Evolutionary conservation across 1,140 invertebrate genomes (phyloP).

Genomic region (Drosophila pruinosa): DNA sequence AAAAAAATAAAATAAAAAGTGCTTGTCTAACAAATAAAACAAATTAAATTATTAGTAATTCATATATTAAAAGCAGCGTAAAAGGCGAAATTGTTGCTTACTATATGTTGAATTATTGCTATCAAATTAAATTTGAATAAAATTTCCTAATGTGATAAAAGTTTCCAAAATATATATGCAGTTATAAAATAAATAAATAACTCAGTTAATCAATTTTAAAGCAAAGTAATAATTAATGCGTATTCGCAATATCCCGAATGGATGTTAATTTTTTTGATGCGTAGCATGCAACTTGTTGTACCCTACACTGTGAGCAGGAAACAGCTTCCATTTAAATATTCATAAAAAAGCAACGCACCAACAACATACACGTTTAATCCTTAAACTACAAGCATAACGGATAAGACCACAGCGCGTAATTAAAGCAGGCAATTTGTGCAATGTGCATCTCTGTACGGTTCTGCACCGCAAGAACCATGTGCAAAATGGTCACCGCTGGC

Average conservation of each 20-base stretch:
- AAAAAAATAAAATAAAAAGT: too few species aligned
- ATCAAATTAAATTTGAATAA: neutral
- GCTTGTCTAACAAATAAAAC: too few species aligned
- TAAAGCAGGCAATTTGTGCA: conserved; percentile 34
- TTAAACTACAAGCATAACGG: neutral
- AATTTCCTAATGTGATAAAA: too few species aligned
- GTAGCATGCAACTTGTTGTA: conserved; percentile 21
- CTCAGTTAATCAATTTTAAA: neutral
- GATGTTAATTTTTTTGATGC: neutral
- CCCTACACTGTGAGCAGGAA: neutral
- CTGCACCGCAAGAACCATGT: neutral
- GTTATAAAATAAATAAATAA: neutral
- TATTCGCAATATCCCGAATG: neutral
- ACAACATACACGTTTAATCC: neutral
- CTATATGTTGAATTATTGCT: neutral
- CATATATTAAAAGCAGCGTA: too few species aligned
- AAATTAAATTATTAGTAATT: too few species aligned
- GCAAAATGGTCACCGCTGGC: neutral
- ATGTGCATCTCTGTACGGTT: conserved; percentile 20
- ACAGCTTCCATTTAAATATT: conserved; percentile 10
- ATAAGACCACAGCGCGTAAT: conserved; percentile 14
- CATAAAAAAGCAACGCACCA: neutral
- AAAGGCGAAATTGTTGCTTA: too few species aligned
- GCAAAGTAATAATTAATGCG: neutral
- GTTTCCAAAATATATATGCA: too few species aligned